These are phyloP conservation scores for Melospiza georgiana DNA, from an alignment of 2,113 vertebrate genomes.

Conservation along the genomic window DNA sequence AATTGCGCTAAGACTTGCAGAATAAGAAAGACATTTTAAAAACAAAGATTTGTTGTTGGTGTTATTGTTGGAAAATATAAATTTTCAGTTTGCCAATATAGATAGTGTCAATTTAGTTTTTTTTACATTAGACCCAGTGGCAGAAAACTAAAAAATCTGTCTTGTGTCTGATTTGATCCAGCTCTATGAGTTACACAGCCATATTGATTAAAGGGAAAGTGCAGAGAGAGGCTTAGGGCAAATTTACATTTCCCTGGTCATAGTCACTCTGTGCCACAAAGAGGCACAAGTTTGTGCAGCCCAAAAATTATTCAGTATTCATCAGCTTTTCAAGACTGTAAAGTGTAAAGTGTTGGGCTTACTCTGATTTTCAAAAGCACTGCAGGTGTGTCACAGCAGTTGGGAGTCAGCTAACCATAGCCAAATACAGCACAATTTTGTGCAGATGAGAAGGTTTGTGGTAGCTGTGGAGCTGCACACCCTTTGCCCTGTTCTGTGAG, in stretches of 20 bases:
- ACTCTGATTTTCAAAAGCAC: neutral
- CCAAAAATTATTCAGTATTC: neutral
- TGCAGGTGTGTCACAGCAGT: neutral
- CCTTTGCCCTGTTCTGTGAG: neutral
- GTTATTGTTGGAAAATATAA: neutral
- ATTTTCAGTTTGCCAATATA: neutral
- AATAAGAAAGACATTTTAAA: neutral
- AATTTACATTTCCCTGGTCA: neutral
- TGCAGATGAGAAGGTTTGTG: neutral
- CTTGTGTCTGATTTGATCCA: neutral
- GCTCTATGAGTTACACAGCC: neutral
- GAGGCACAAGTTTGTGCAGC: neutral
- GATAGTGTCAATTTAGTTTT: neutral
- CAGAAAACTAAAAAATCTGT: neutral
- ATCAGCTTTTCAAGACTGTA: fast-evolving
- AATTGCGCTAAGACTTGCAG: neutral
- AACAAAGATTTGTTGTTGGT: neutral
- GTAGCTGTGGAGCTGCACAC: neutral
- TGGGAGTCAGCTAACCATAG: neutral
- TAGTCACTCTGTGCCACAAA: neutral
- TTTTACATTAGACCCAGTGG: neutral
- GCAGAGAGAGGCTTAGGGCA: neutral
- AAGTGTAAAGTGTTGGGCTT: neutral
- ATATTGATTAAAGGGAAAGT: neutral
- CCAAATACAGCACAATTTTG: neutral